These are phyloP conservation scores for Cephus pygmeus DNA, from an alignment of 2,888 invertebrate genomes.

Conservation along the genomic window DNA sequence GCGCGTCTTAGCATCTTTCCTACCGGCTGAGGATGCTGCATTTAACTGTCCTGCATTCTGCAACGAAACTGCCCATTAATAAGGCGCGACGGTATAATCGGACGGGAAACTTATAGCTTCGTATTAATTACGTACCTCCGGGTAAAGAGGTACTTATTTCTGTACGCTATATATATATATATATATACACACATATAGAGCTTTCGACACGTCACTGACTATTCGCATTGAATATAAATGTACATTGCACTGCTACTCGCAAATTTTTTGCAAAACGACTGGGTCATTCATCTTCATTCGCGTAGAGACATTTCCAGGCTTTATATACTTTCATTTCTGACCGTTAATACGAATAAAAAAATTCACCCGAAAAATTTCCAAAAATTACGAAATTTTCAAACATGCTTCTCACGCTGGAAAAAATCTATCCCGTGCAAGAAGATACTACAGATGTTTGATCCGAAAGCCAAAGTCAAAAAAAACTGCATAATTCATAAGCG, in stretches of 20 bases:
- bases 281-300: neutral
- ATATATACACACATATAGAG: neutral
- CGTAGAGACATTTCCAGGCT: neutral
- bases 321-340: neutral
- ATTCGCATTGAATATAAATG: neutral
- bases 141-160: neutral
- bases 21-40: neutral
- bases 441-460: neutral
- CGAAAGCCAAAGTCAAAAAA: neutral
- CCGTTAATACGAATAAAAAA: neutral
- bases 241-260: neutral
- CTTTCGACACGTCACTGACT: neutral
- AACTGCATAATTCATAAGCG: neutral
- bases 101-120: neutral
- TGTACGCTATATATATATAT: neutral
- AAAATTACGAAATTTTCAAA: neutral
- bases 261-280: neutral
- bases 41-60: neutral
- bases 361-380: neutral
- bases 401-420: neutral
- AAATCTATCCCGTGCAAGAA: neutral
- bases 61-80: neutral
- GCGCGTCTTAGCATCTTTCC: neutral
- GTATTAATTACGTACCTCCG: neutral
- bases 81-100: neutral